Evolutionary conservation across 2,113 vertebrate species (phyloP).

Genomic region (Corythornis madagascariensis): DNA sequence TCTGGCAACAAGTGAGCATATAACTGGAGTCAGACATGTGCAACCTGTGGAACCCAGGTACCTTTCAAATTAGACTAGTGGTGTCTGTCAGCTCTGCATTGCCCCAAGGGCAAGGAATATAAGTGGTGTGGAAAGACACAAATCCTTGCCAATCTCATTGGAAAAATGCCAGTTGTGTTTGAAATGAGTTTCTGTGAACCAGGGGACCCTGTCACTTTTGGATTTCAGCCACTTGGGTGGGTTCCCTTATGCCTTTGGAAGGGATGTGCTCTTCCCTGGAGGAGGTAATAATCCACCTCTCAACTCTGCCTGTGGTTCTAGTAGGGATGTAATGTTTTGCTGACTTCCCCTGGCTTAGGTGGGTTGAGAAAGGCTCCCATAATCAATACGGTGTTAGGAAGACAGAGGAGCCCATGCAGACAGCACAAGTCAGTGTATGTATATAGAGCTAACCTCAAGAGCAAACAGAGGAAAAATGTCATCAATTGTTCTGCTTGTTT

Average conservation of each 20-base stretch:
- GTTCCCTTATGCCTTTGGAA: not conserved
- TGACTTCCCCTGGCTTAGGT: not conserved
- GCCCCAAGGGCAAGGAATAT: not conserved
- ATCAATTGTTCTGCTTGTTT: not conserved
- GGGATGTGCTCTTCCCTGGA: rapidly evolving
- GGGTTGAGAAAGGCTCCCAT: not conserved
- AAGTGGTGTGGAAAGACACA: not conserved
- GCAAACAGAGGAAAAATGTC: not conserved
- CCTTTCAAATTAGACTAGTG: not conserved
- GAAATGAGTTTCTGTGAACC: not conserved
- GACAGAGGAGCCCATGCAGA: not conserved
- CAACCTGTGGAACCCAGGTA: not conserved
- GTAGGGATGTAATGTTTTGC: not conserved
- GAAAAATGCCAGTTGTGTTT: not conserved
- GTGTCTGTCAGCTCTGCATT: rapidly evolving
- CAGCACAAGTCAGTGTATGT: not conserved
- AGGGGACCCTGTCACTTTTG: rapidly evolving
- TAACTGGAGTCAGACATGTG: not conserved
- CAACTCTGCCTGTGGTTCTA: not conserved
- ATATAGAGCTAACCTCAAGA: not conserved
- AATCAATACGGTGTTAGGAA: not conserved
- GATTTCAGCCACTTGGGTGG: not conserved
- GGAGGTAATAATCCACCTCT: not conserved
- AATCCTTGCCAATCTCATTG: not conserved
- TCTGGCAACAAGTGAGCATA: not conserved